These are phyloP conservation scores for Aphis gossypii DNA, from an alignment of 1,140 invertebrate species.

Conservation along the genomic window DNA sequence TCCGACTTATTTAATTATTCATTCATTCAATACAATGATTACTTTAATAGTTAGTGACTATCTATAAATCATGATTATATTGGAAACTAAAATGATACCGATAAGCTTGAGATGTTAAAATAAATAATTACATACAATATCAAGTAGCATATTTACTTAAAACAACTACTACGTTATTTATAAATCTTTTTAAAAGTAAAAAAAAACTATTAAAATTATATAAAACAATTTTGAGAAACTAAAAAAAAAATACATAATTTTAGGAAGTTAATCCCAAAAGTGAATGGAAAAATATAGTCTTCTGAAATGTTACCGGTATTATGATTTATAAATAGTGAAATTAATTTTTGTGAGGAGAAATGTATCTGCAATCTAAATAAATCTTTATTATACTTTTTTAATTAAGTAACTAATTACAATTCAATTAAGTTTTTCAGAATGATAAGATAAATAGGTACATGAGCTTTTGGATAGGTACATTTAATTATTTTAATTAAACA, in stretches of 20 bases:
- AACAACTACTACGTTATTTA: background rate
- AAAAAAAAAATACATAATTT: background rate
- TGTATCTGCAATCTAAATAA: background rate
- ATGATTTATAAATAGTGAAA: background rate
- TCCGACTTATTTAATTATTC: background rate
- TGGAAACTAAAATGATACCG: background rate
- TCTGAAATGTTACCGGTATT: background rate
- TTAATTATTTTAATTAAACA: background rate
- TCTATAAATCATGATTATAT: background rate
- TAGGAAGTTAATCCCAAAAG: background rate
- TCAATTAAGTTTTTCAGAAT: background rate
- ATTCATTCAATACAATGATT: background rate
- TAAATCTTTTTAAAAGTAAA: background rate
- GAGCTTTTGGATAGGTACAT: background rate
- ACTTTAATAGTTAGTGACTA: background rate
- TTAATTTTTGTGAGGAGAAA: background rate
- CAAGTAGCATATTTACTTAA: background rate
- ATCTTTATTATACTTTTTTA: background rate
- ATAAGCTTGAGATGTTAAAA: background rate
- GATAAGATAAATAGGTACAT: background rate
- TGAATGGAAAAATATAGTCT: background rate
- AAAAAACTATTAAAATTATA: background rate
- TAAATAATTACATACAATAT: background rate
- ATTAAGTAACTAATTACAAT: background rate
- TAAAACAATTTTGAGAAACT: background rate